These are phyloP conservation scores for Herminia tarsipennalis DNA, from an alignment of 2,888 invertebrate genomes.

Conservation along the genomic window DNA sequence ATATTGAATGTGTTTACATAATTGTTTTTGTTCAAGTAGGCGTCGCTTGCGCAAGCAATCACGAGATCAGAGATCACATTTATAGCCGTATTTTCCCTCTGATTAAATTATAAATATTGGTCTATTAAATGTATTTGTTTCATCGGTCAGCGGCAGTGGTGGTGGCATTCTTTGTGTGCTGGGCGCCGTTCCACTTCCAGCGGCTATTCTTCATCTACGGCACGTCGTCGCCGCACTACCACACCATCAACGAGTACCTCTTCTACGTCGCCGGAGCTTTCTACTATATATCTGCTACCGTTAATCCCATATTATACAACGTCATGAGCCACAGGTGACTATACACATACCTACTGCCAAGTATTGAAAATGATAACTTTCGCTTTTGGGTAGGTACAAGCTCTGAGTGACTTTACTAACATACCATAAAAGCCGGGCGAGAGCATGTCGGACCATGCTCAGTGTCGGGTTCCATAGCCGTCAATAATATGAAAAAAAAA, in stretches of 20 bases:
- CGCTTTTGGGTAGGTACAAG: no score
- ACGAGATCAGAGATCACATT: no score
- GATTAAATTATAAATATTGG: no score
- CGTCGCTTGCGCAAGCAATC: no score
- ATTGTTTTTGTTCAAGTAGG: no score
- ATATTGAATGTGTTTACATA: no score
- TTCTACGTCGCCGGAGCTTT: constrained; percentile 92
- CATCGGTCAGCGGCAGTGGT: constrained; percentile 94
- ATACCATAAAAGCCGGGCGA: no score
- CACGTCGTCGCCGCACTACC: constrained; percentile 85
- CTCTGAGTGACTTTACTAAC: no score
- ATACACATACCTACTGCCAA: not conserved
- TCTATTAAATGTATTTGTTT: not conserved
- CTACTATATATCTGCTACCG: constrained; percentile 94
- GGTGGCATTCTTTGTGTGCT: constrained; percentile 96
- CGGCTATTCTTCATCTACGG: constrained; percentile 93
- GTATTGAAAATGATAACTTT: not conserved
- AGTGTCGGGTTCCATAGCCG: no score
- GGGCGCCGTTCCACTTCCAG: constrained; percentile 98
- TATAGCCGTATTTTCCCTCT: no score
- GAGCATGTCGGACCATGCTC: no score
- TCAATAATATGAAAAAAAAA: no score
- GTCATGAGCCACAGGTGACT: constrained; percentile 88
- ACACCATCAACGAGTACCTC: constrained; percentile 91
- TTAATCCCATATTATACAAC: constrained; percentile 95